Conservation (phyloP, 2,888 invertebrate species). For the Tenthredo amoena region DNA sequence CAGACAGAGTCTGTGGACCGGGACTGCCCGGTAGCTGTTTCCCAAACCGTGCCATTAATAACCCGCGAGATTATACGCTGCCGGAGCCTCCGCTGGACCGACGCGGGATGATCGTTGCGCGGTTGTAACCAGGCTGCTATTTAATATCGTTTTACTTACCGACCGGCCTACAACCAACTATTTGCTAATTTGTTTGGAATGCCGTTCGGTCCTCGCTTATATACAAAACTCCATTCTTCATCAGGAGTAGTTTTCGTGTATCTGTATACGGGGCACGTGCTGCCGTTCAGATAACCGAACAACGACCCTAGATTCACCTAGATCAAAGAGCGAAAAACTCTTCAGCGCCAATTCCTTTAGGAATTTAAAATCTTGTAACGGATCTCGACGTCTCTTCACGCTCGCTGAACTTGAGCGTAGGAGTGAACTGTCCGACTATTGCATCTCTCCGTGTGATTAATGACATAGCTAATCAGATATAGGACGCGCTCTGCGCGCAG, state of each 20-base stretch:
- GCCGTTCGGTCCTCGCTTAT: conserved; percentile 57
- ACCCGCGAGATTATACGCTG: conserved; percentile 77
- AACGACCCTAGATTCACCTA: conserved; percentile 23
- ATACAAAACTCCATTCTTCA: conserved; percentile 19
- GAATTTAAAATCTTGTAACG: conserved; percentile 49
- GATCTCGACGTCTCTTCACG: conserved; percentile 35
- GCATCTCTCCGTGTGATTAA: conserved; percentile 47
- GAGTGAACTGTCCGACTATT: conserved; percentile 34
- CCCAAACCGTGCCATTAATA: conserved; percentile 78
- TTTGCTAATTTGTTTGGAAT: conserved; percentile 72
- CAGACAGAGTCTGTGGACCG: conserved; percentile 62
- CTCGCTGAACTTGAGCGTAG: conserved; percentile 1
- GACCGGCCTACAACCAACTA: conserved; percentile 66
- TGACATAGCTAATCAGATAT: conserved; percentile 49
- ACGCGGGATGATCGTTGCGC: conserved; percentile 56
- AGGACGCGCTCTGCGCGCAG: conserved; percentile 7
- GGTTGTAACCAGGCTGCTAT: conserved; percentile 68
- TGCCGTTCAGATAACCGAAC: conserved; percentile 28
- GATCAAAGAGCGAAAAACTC: conserved; percentile 14
- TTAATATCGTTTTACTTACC: conserved; percentile 70
- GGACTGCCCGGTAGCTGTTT: conserved; percentile 77
- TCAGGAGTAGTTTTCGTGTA: neutral
- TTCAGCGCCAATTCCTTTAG: conserved; percentile 35
- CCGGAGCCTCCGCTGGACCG: conserved; percentile 62
- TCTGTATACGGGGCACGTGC: conserved; percentile 26